Conservation (phyloP, 2,888 invertebrate species). For the Pollenia labialis region DNA sequence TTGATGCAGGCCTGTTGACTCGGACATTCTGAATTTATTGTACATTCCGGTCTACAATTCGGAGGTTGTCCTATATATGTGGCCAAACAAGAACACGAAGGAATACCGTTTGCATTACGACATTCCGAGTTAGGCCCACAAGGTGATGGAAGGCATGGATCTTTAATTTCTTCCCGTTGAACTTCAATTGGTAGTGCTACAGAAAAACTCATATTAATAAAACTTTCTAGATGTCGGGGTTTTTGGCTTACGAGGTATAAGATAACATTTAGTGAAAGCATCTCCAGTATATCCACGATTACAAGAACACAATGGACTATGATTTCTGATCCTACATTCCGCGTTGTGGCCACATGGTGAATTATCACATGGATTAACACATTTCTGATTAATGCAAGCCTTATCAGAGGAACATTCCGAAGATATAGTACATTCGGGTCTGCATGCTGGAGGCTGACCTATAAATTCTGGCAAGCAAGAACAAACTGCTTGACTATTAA, state of each 20-base stretch:
- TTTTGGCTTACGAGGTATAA: constrained; percentile 83
- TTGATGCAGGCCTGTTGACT: constrained; percentile 90
- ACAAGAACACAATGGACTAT: constrained; percentile 91
- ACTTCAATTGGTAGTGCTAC: constrained; percentile 79
- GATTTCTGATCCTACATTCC: constrained; percentile 90
- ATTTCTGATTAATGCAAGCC: constrained; percentile 91
- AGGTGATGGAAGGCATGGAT: constrained; percentile 89
- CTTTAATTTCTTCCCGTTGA: constrained; percentile 80
- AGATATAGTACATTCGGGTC: constrained; percentile 91
- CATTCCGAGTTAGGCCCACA: constrained; percentile 89
- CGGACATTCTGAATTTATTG: constrained; percentile 89
- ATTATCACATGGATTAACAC: constrained; percentile 90
- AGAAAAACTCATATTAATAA: background rate
- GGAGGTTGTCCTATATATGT: constrained; percentile 89
- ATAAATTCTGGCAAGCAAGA: constrained; percentile 89
- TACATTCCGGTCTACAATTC: constrained; percentile 90
- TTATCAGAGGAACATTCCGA: constrained; percentile 89
- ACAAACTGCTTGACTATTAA: constrained; percentile 90
- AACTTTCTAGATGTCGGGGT: background rate
- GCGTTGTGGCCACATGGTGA: constrained; percentile 88
- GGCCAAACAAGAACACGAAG: constrained; percentile 88
- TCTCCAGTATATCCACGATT: constrained; percentile 89
- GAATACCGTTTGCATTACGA: constrained; percentile 86
- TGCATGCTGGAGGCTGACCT: constrained; percentile 90
- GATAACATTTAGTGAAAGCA: constrained; percentile 88